Percentiles rank a stretch among this genome's conserved stretches.
These are phyloP conservation scores for Drosophila kikkawai DNA, from an alignment of 1,140 invertebrate genomes.

Conservation along the genomic window DNA sequence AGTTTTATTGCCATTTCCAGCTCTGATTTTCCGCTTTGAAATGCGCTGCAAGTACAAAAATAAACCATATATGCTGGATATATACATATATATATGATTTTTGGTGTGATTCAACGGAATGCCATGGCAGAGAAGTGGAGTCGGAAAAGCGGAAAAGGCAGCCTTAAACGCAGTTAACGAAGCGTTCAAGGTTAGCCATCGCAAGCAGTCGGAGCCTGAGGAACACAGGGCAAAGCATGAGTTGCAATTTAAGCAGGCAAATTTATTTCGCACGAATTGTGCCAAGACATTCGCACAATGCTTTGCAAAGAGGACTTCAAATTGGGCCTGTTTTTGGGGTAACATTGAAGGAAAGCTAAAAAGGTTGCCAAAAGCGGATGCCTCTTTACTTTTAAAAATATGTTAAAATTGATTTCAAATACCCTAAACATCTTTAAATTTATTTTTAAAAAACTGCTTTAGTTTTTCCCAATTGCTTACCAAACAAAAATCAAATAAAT, in stretches of 20 bases:
- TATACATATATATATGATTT: conserved; percentile 16
- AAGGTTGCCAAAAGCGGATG: too few relatives aligned
- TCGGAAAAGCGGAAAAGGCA: conserved; percentile 12
- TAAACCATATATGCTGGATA: background rate
- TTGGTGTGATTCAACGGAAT: conserved; percentile 7
- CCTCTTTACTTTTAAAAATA: too few relatives aligned
- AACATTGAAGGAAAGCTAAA: background rate
- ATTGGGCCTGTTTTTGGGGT: background rate
- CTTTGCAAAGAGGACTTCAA: conserved; percentile 26
- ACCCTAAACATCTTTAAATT: too few relatives aligned
- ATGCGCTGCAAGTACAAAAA: conserved; percentile 16
- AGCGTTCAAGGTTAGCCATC: conserved; percentile 65
- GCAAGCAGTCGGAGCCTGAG: conserved; percentile 21
- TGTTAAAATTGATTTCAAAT: too few relatives aligned
- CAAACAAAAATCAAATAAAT: background rate
- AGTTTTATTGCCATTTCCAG: conserved; percentile 72
- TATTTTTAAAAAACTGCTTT: too few relatives aligned
- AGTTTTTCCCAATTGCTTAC: too few relatives aligned
- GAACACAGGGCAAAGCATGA: conserved; percentile 49
- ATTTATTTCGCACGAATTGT: conserved; percentile 75
- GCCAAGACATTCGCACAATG: conserved; percentile 59
- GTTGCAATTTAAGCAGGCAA: conserved; percentile 69
- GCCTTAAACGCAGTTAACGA: conserved; percentile 68
- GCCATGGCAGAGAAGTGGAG: conserved; percentile 2
- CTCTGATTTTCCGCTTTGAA: conserved; percentile 57